Evolutionary conservation across 2,888 invertebrate genomes (phyloP).

Genomic region (Mongoloraphidia duomilia): DNA sequence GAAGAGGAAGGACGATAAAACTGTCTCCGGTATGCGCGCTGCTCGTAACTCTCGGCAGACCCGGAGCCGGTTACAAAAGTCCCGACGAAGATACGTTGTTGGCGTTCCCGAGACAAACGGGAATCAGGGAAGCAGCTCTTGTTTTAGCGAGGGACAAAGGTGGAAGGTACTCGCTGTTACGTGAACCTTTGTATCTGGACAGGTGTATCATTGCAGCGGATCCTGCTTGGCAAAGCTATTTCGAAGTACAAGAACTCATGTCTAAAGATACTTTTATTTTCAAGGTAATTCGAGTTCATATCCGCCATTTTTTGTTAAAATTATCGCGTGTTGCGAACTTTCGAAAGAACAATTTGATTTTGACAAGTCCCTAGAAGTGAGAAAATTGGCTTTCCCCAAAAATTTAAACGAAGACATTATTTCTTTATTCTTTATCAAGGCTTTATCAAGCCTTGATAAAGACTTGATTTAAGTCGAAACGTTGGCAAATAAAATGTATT

Average conservation of each 20-base stretch:
- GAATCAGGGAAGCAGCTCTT: slow-evolving; percentile 75
- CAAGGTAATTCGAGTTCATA: slow-evolving; percentile 50
- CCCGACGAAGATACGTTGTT: slow-evolving; percentile 43
- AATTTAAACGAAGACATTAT: too few relatives aligned
- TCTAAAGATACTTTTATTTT: slow-evolving; percentile 89
- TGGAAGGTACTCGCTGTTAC: slow-evolving; percentile 68
- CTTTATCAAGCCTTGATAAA: too few relatives aligned
- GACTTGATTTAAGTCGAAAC: too few relatives aligned
- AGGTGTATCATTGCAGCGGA: slow-evolving; percentile 84
- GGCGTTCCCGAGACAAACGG: slow-evolving; percentile 56
- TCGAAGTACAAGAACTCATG: slow-evolving; percentile 86
- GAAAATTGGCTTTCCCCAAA: too few relatives aligned
- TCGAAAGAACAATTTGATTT: too few relatives aligned
- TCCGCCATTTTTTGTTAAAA: neutral
- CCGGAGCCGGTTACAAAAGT: slow-evolving; percentile 3
- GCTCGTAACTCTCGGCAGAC: slow-evolving; percentile 47
- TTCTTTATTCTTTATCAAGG: too few relatives aligned
- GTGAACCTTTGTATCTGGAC: slow-evolving; percentile 84
- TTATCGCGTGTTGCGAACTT: neutral
- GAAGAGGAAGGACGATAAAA: slow-evolving; percentile 77
- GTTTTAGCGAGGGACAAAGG: slow-evolving; percentile 81
- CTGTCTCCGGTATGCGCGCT: slow-evolving; percentile 78
- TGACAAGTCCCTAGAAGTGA: too few relatives aligned
- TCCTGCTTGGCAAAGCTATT: slow-evolving; percentile 83
- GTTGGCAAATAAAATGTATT: too few relatives aligned